Evolutionary conservation across 2,797 vertebrate genomes (phyloP), one percentile per base, ranked within the genome.

Genomic region (Falco naumanni): DNA sequence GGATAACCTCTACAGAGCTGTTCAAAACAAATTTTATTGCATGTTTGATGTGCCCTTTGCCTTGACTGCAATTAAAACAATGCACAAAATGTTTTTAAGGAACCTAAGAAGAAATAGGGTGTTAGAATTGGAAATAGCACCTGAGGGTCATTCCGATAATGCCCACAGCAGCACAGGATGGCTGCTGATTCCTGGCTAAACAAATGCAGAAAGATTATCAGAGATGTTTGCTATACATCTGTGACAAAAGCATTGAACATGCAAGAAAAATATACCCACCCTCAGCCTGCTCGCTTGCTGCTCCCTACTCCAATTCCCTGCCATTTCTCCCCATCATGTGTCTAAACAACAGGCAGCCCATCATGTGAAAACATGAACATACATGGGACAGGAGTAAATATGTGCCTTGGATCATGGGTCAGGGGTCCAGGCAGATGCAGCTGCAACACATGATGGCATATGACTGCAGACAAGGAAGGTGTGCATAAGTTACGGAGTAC

Each of bases 101-200:
- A 78, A 41, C 9, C 31, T 48, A 69, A 59, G 39, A 84, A 45
- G 66, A 92, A 79, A 69, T 4, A 70, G 41, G 22, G 51, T 69
- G 54, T 53, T 79, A 69, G 74, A 95, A 91, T 19, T 92, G 48
- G 65, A 90, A 82, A 33, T 16, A 72, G 51, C 59, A 87, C 77
- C 59, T 84, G 39, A 84, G 14, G 28, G 60, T 89, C 39, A 47
- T 79, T 89, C 84, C 66, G 72, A 1, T 71, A 89, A 76, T 0
- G 1, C 22, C 48, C 43, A 48, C 43, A 86, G 90, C 50, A 93
- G 63, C 43, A 48, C 16, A 84, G 59, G 41, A 77, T 45, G n/a
- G 47, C 37, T 95, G 53, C 68, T 53, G 47, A 59, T 90, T 88
- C 72, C 69, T 79, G 34, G 34, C 83, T 90, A 53, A 94, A 93